phyloP scores from a whole-genome alignment of 2,113 vertebrate species.

The Taurulus bubalis region DNA sequence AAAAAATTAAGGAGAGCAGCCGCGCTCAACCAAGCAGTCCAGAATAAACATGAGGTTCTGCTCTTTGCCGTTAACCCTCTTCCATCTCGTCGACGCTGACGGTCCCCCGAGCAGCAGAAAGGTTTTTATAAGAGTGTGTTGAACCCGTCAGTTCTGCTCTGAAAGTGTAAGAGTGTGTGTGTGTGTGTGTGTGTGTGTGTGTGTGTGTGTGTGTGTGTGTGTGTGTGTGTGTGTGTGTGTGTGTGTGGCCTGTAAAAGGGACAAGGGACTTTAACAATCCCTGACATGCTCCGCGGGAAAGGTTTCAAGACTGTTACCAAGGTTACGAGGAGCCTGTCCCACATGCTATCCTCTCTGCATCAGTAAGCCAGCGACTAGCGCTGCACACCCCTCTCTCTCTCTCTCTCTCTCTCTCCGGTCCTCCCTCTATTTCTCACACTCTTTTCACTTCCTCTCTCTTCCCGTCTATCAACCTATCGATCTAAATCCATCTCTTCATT shows the following conservation, averaged over 20 bases:
- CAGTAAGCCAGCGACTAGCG: conserved; percentile 63
- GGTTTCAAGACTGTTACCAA: conserved; percentile 85
- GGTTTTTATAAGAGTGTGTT: conserved; percentile 72
- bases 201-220: conserved; percentile 76
- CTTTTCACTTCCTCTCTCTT: conserved; percentile 47
- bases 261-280: conserved; percentile 80
- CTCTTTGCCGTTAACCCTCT: conserved; percentile 47
- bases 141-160: conserved; percentile 68
- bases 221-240: conserved; percentile 76
- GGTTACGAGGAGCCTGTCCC: conserved; percentile 85
- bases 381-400: conserved; percentile 39
- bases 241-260: conserved; percentile 72
- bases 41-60: conserved; percentile 79
- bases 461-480: conserved; percentile 49
- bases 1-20: not conserved
- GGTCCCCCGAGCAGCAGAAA: conserved; percentile 65
- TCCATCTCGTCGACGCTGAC: conserved; percentile 58
- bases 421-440: conserved; percentile 66
- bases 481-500: conserved; percentile 27
- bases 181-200: conserved; percentile 80
- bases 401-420: conserved; percentile 11
- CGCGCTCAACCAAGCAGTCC: conserved; percentile 49
- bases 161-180: conserved; percentile 72
- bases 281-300: conserved; percentile 82
- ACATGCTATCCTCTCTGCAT: conserved; percentile 84